Evolutionary conservation across 2,888 invertebrate species (phyloP), one percentile per base, ranked within the genome.

Genomic region (Brachyopa scutellaris): DNA sequence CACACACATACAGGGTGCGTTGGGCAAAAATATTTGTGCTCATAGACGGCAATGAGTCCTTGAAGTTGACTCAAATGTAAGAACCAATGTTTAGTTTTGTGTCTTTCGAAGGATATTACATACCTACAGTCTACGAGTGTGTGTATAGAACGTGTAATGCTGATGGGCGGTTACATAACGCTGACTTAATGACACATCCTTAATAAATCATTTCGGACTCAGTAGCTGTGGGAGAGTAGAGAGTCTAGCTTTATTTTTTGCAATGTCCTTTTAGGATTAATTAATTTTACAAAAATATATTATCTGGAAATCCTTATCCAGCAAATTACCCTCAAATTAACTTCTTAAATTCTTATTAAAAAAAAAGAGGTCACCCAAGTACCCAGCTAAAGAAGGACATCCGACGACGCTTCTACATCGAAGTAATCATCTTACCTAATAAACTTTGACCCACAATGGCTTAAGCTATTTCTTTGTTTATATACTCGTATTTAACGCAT

Each of bases 381-480:
- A 11, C 1, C 5, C 3, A 36, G 19, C 9, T 4, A 53, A 19
- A 33, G 5, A n/a, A 42, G 40, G 45, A 62, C 42, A 33, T 61
- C 21, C 59, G 19, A 57, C 36, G 36, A 73, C 55, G 53, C 64
- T 49, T 64, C 62, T 38, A n/a, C 17, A n/a, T 49, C 36, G 11
- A 64, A 38, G 42, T 29, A 64, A 62, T 73, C 73, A 55, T 64
- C 45, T 64, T 36, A 64, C 62, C 62, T 64, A 73, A 73, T 73
- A 62, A 55, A 64, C 73, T 64, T 36, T 23, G 45, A 73, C 42
- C 72, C 61, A 62, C 23, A 67, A n/a, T n/a, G n/a, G n/a, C n/a
- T n/a, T n/a, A n/a, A n/a, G n/a, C n/a, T n/a, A 55, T 40, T 2
- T n/a, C 38, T 33, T 40, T 51, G 26, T 6, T 40, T 42, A 9